Conservation (phyloP, 2,797 vertebrate species). For the Hipposideros larvatus region DNA sequence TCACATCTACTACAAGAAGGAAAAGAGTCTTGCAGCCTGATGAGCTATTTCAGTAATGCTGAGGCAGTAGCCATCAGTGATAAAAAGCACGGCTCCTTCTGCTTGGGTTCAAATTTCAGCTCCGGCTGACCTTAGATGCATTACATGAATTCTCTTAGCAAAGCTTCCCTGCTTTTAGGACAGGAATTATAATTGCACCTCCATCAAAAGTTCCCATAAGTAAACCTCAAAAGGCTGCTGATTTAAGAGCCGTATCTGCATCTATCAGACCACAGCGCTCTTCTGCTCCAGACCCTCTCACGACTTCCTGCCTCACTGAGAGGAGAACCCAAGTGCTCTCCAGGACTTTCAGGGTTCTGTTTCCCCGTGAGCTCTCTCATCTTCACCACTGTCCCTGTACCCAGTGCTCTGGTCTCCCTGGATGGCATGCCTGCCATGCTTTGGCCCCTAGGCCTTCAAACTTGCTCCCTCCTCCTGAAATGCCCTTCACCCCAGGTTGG, state of each 20-base stretch:
- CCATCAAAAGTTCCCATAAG: background rate
- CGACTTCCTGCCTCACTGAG: background rate
- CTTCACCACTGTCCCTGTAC: rapidly evolving
- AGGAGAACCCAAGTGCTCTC: background rate
- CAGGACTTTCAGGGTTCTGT: background rate
- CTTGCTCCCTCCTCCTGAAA: background rate
- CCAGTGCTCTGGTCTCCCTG: background rate
- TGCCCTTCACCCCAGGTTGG: rapidly evolving
- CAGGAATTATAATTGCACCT: background rate
- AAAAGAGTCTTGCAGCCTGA: background rate
- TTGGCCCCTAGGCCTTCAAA: no score
- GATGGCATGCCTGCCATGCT: rapidly evolving
- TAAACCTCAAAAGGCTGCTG: background rate
- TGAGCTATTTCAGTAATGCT: background rate
- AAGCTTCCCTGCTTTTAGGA: background rate
- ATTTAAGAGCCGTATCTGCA: background rate
- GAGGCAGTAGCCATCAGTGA: background rate
- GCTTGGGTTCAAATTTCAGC: background rate
- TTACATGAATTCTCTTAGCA: background rate
- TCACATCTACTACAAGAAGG: background rate
- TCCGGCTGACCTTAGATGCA: background rate
- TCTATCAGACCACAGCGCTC: background rate
- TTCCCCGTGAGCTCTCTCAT: background rate
- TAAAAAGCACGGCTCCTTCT: background rate
- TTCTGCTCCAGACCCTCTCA: background rate